Conservation (phyloP, 2,888 invertebrate species). For the Venusia cambrica region DNA sequence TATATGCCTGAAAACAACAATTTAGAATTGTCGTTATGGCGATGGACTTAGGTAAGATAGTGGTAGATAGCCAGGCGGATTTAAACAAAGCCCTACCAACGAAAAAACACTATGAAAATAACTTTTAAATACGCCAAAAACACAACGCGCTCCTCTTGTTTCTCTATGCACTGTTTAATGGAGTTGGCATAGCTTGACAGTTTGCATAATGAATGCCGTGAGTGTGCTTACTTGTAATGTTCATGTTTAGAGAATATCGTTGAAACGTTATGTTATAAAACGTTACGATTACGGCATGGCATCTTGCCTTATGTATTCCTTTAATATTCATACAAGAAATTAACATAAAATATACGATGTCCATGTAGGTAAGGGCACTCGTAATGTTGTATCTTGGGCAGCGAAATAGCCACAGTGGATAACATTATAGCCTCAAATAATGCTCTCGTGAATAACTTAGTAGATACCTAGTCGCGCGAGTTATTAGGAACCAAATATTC, state of each 20-base stretch:
- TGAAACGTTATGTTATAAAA: slow-evolving; percentile 22
- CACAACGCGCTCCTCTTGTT: slow-evolving; percentile 7
- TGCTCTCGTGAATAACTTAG: slow-evolving; percentile 6
- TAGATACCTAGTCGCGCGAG: too few relatives aligned
- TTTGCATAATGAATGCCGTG: slow-evolving; percentile 23
- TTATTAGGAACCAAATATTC: too few relatives aligned
- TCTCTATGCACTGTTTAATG: slow-evolving; percentile 12
- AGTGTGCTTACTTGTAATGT: slow-evolving; percentile 21
- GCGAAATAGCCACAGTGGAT: slow-evolving; percentile 18
- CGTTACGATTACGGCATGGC: slow-evolving; percentile 23
- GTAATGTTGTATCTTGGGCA: slow-evolving; percentile 17
- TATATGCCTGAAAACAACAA: too few relatives aligned
- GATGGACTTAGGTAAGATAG: too few relatives aligned
- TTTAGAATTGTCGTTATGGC: too few relatives aligned
- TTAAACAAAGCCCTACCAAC: too few relatives aligned
- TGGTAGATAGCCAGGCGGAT: too few relatives aligned
- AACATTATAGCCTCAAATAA: slow-evolving; percentile 17
- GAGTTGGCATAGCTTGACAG: slow-evolving; percentile 18
- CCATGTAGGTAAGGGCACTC: slow-evolving; percentile 19
- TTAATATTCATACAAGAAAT: slow-evolving; percentile 25
- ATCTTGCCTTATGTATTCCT: slow-evolving; percentile 22
- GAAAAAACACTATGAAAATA: too few relatives aligned
- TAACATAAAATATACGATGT: slow-evolving; percentile 27
- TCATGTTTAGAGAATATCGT: slow-evolving; percentile 20
- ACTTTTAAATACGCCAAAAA: slow-evolving; percentile 3